Conservation (phyloP, 1,140 invertebrate genomes). For the Pemphigus obesinymphae region DNA sequence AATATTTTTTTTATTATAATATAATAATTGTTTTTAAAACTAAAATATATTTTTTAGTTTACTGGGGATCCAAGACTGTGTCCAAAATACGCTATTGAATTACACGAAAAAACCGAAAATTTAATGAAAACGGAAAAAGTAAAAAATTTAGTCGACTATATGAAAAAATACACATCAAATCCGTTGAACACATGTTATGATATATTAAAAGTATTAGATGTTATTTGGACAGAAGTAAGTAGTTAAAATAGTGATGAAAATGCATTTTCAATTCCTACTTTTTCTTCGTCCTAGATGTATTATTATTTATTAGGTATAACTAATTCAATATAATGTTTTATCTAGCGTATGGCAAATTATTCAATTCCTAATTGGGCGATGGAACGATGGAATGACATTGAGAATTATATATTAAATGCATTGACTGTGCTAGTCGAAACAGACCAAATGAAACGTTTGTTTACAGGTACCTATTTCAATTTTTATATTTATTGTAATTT, state of each 20-base stretch:
- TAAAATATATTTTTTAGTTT: conserved; percentile 10
- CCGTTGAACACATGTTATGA: conserved; percentile 11
- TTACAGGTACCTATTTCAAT: background rate
- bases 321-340: no score
- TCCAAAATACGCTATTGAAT: conserved; percentile 6
- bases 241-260: no score
- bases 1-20: no score
- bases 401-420: background rate
- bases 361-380: conserved; percentile 36
- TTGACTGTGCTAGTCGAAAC: conserved; percentile 2
- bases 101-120: conserved; percentile 4
- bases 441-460: conserved; percentile 35
- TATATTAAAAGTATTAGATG: conserved; percentile 7
- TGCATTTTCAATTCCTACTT: no score
- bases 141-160: conserved; percentile 1
- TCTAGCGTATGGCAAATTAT: conserved; percentile 9
- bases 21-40: background rate
- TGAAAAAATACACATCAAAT: conserved; percentile 21
- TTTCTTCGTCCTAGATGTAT: no score
- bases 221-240: conserved; percentile 23
- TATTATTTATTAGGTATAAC: no score
- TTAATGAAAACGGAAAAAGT: no score
- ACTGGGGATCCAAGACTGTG: background rate
- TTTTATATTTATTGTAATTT: background rate
- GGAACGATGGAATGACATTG: background rate